Percentiles rank a stretch among this genome's conserved stretches.
phyloP scores from a whole-genome alignment of 2,113 vertebrate genomes.

The Cranoglanis bouderius region DNA sequence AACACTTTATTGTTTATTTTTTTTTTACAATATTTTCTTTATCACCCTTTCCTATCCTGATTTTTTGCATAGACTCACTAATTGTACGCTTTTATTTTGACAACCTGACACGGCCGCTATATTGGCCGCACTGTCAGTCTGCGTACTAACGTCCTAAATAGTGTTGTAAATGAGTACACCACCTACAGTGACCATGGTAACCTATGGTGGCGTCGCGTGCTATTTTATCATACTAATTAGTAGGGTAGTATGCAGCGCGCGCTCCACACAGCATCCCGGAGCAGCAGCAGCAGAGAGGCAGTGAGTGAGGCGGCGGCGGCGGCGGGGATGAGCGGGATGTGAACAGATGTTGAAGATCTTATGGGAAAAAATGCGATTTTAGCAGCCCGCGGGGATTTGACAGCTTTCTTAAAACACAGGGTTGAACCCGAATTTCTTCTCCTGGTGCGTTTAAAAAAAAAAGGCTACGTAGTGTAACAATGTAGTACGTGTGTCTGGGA shows the following conservation, averaged over 20 bases:
- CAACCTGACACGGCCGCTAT: neutral
- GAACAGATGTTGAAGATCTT: conserved; percentile 1
- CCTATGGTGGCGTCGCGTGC: neutral
- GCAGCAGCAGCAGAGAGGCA: neutral
- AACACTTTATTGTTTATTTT: neutral
- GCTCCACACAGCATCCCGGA: neutral
- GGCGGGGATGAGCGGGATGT: neutral
- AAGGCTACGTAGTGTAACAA: neutral
- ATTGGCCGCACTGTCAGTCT: neutral
- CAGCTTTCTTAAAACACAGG: neutral
- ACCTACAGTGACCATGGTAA: neutral
- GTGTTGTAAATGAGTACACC: neutral
- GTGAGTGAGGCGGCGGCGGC: neutral
- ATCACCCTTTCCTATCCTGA: neutral
- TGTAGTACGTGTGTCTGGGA: neutral
- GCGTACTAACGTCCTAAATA: neutral
- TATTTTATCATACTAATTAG: neutral
- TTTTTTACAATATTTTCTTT: neutral
- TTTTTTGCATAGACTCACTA: neutral
- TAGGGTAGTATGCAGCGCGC: neutral
- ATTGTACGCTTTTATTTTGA: conserved; percentile 38
- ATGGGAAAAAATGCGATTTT: neutral
- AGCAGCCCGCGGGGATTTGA: neutral
- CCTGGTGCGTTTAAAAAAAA: neutral
- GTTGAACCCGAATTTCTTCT: neutral